These are phyloP conservation scores for Imbricaverruca yamaguchii DNA, from an alignment of 2,888 invertebrate species.

Conservation along the genomic window DNA sequence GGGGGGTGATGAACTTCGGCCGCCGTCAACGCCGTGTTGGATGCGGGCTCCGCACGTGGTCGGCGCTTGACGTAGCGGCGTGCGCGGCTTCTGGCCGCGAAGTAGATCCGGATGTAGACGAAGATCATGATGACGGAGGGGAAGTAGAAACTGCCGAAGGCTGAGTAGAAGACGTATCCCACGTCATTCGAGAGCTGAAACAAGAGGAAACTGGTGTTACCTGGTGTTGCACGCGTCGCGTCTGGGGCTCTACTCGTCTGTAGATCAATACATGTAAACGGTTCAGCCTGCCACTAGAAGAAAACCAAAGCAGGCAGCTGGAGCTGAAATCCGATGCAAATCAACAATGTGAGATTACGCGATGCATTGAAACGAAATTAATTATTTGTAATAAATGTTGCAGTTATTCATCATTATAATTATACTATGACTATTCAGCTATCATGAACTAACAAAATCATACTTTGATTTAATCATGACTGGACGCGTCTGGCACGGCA, in stretches of 20 bases:
- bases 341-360: no score
- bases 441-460: no score
- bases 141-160: slow-evolving; percentile 97
- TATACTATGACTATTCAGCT: no score
- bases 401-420: no score
- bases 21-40: neutral
- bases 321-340: no score
- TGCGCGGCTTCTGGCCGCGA: slow-evolving; percentile 86
- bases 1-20: slow-evolving; percentile 25
- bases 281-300: neutral
- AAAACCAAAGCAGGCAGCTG: no score
- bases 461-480: no score
- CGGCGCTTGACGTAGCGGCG: slow-evolving; percentile 56
- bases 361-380: no score
- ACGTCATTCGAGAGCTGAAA: slow-evolving; percentile 88
- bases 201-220: slow-evolving; percentile 27
- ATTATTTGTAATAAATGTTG: no score
- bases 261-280: neutral
- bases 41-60: neutral
- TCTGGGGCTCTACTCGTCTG: no score
- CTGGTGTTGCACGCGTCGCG: no score
- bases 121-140: slow-evolving; percentile 99
- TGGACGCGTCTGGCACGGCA: no score
- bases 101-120: slow-evolving; percentile 97
- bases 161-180: slow-evolving; percentile 96